Percentiles rank a stretch among this genome's conserved stretches.
These are phyloP conservation scores for Pipistrellus pipistrellus DNA, from an alignment of 2,797 vertebrate species.

Conservation along the genomic window DNA sequence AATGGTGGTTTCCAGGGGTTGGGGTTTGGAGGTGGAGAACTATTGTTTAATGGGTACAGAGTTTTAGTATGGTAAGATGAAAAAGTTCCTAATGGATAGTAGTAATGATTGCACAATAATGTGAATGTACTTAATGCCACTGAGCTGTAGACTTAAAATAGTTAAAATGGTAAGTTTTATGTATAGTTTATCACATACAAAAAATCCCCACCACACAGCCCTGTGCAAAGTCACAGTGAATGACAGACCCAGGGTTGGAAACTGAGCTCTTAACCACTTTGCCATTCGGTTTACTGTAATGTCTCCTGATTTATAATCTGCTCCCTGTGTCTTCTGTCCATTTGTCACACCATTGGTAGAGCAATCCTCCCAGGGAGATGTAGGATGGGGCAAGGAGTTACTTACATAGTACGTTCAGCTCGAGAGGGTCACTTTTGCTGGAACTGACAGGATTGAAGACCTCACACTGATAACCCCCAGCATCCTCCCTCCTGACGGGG, in stretches of 20 bases:
- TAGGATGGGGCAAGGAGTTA: neutral
- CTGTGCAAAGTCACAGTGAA: neutral
- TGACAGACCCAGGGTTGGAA: neutral
- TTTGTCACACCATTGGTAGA: neutral
- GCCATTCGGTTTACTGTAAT: neutral
- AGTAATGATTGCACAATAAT: neutral
- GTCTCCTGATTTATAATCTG: neutral
- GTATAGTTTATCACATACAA: neutral
- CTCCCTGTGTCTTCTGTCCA: neutral
- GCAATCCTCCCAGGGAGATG: neutral
- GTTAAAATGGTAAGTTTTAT: neutral
- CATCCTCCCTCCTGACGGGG: neutral
- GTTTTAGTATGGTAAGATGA: neutral
- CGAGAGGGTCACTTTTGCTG: neutral
- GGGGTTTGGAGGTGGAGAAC: neutral
- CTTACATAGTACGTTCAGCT: neutral
- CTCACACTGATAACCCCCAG: constrained; percentile 33
- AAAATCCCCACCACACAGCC: too few relatives aligned
- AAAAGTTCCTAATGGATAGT: neutral
- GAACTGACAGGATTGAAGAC: neutral
- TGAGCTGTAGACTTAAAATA: neutral
- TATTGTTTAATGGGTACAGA: neutral
- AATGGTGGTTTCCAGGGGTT: neutral
- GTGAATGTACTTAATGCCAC: neutral
- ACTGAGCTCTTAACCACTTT: neutral